phyloP scores from a whole-genome alignment of 2,888 invertebrate species.

The Lasius platythorax region DNA sequence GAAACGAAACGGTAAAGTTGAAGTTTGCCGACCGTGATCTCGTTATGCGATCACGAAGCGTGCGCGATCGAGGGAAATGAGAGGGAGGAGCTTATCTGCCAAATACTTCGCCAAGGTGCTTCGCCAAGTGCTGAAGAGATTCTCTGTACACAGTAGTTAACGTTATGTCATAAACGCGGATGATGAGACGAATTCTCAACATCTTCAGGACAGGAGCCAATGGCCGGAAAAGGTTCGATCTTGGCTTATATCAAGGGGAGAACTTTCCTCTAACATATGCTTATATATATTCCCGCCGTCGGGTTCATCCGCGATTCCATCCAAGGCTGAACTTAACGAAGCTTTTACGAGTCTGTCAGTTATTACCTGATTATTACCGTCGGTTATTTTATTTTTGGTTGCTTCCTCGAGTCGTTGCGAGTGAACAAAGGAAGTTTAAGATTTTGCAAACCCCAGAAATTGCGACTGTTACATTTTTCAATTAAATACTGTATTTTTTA shows the following conservation, averaged over 20 bases:
- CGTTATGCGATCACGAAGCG: constrained; percentile 2
- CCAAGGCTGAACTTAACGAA: constrained; percentile 1
- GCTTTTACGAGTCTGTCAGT: background rate
- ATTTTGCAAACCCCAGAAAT: background rate
- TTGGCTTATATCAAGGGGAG: constrained; percentile 2
- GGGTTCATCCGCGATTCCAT: background rate
- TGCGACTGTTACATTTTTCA: background rate
- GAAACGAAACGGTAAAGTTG: constrained; percentile 7
- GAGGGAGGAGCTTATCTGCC: constrained; percentile 10
- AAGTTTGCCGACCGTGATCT: constrained; percentile 34
- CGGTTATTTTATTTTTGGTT: background rate
- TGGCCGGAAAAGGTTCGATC: constrained; percentile 25
- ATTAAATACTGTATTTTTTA: background rate
- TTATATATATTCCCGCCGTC: too few relatives aligned
- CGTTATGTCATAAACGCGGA: constrained; percentile 17
- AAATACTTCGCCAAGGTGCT: constrained; percentile 13
- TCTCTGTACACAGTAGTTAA: background rate
- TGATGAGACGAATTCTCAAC: background rate
- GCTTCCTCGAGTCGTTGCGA: background rate
- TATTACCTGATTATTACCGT: background rate
- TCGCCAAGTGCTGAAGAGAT: background rate
- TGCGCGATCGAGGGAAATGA: constrained; percentile 18
- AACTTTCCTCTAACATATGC: background rate
- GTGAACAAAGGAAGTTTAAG: background rate
- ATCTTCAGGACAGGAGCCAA: constrained; percentile 41